Percentiles rank a stretch among this genome's conserved stretches.
Conservation (phyloP, 1,140 invertebrate species). For the Oreohelix idahoensis region DNA sequence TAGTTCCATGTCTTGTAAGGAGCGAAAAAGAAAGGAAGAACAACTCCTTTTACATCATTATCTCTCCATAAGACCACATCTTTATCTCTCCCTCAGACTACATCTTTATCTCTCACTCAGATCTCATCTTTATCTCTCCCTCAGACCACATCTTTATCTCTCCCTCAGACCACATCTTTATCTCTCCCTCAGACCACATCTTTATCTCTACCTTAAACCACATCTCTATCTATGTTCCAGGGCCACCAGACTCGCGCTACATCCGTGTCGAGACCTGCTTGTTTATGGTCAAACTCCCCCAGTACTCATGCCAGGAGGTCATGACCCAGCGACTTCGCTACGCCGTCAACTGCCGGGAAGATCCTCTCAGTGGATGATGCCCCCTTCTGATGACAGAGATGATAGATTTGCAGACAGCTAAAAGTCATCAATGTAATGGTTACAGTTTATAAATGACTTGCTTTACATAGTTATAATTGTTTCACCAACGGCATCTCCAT, state of each 20-base stretch:
- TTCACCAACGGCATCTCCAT: not conserved
- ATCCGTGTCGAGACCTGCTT: slow-evolving; percentile 73
- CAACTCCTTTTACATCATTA: too few relatives aligned
- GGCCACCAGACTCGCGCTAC: slow-evolving; percentile 66
- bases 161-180: too few relatives aligned
- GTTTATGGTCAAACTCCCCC: slow-evolving; percentile 74
- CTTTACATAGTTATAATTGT: not conserved
- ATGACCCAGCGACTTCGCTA: slow-evolving; percentile 71
- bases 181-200: too few relatives aligned
- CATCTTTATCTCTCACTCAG: too few relatives aligned
- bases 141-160: too few relatives aligned
- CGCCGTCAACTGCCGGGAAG: slow-evolving; percentile 71
- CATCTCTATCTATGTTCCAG: slow-evolving; percentile 41
- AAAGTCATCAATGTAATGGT: not conserved
- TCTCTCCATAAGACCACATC: too few relatives aligned
- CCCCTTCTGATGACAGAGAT: not conserved
- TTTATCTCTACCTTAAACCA: too few relatives aligned
- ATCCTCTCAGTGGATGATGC: slow-evolving; percentile 71
- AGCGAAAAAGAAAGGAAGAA: too few relatives aligned
- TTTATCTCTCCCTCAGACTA: too few relatives aligned
- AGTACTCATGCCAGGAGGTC: slow-evolving; percentile 69
- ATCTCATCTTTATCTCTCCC: too few relatives aligned
- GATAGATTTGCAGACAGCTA: too few relatives aligned
- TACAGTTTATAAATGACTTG: not conserved
- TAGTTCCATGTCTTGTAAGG: too few relatives aligned